A percentile compares a stretch with the other conserved stretches of the same genome.
Conservation (phyloP, 2,113 vertebrate species). For the Fukomys damarensis region DNA sequence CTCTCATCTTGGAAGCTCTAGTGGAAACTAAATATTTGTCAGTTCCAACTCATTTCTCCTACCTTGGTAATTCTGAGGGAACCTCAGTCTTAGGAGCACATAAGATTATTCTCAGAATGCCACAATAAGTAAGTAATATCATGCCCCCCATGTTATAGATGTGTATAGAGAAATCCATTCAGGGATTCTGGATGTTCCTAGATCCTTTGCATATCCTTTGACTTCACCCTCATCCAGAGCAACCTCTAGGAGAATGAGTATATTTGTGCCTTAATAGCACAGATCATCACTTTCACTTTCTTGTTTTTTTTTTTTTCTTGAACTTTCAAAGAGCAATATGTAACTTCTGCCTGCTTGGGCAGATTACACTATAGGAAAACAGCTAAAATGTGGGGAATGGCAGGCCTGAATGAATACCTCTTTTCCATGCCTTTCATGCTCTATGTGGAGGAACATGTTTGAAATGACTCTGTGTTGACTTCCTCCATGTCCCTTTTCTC, state of each 20-base stretch:
- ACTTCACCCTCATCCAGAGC: background rate
- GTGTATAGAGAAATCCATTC: background rate
- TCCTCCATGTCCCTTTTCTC: no score
- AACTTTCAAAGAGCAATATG: background rate
- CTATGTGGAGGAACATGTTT: background rate
- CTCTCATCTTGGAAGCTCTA: background rate
- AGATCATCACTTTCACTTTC: background rate
- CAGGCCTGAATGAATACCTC: background rate
- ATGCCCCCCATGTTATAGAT: background rate
- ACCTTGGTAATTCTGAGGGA: background rate
- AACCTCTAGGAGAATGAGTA: background rate
- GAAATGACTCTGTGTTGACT: background rate
- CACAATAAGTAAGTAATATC: background rate
- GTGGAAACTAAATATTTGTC: background rate
- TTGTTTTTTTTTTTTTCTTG: background rate
- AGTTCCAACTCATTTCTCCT: background rate
- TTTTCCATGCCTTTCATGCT: background rate
- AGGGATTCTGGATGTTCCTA: background rate
- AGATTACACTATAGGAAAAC: background rate
- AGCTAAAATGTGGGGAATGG: background rate
- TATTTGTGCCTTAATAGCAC: background rate
- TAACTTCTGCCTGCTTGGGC: background rate
- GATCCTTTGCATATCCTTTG: background rate
- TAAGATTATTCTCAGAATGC: background rate
- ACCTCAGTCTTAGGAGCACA: background rate